Conservation (phyloP, 1,140 invertebrate genomes). For the Mylabris phalerata region DNA sequence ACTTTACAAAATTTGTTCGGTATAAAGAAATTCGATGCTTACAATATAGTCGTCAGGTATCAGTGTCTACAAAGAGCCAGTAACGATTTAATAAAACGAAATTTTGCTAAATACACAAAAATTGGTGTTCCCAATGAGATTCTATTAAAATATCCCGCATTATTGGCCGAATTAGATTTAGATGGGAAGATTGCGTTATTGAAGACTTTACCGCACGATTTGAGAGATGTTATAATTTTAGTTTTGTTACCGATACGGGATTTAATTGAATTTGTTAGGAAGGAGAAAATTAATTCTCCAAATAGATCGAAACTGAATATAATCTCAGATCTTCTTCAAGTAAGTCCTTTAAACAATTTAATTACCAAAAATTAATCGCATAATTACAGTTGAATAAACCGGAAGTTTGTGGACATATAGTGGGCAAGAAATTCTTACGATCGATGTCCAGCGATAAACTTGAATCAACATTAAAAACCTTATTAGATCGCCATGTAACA, state of each 20-base stretch:
- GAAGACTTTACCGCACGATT: conserved; percentile 19
- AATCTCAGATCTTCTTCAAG: conserved; percentile 20
- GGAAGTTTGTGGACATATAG: conserved; percentile 21
- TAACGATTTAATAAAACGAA: conserved; percentile 15
- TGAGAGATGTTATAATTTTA: conserved; percentile 22
- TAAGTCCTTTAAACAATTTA: conserved; percentile 4
- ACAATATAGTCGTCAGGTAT: conserved; percentile 19
- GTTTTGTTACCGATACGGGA: conserved; percentile 8
- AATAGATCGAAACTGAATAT: conserved; percentile 16
- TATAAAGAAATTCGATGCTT: conserved; percentile 12
- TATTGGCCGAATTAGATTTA: conserved; percentile 23
- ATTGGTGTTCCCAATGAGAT: conserved; percentile 17
- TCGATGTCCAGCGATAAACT: conserved; percentile 17
- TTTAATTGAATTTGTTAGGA: conserved; percentile 15
- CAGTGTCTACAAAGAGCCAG: conserved; percentile 13
- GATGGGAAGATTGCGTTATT: conserved; percentile 23
- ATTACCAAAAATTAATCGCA: neutral
- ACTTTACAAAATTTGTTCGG: conserved; percentile 18
- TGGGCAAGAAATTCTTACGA: conserved; percentile 24
- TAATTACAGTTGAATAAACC: conserved; percentile 17
- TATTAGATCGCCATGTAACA: conserved; percentile 41
- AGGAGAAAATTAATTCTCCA: conserved; percentile 4
- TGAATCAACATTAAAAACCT: conserved; percentile 19
- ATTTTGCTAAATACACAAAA: conserved; percentile 23
- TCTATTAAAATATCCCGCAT: conserved; percentile 27